Base-by-base conservation (phyloP, 2,113 vertebrate species). In the Anhinga anhinga region DNA sequence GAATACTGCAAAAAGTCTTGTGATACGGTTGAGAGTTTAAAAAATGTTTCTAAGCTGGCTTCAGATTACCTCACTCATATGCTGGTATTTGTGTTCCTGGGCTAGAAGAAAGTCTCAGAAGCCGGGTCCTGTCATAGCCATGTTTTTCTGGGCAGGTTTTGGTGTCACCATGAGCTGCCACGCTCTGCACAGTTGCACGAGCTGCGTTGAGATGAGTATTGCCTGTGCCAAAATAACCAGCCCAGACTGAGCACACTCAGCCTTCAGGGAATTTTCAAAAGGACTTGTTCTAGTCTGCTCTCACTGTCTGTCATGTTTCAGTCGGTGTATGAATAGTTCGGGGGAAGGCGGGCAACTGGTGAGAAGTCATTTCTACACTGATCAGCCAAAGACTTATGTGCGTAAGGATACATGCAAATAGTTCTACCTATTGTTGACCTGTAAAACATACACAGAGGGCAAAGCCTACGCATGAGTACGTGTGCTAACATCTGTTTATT, bases 161-260 rank as follows among this genome's bases (percentile, higher is more conserved):
- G 67, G 62, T 22, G 67, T 26, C 13, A 21, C 5, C 32, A 8
- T 12, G 81, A n/a, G 42, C 23, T 78, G 56, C 62, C 6, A 2
- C 1, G 7, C 34, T 90, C 38, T 8, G 27, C 15, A 5, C 1
- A 25, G 38, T 32, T 27, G 0, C 4, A 4, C 0, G 3, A 55
- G 56, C 52, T 8, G 9, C 13, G 4, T 36, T 30, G 56, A 32
- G 62, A 17, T 13, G 29, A 30, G 2, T 6, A 13, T 42, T 52
- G 36, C 20, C 13, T 27, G 25, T 52, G 36, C 70, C 49, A 53
- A 10, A 62, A 25, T 29, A 53, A 11, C 22, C 17, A n/a, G 12
- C 49, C 20, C 9, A 11, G 67, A 44, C 45, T 55, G 30, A 42
- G 66, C 66, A 13, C 52, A 17, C 17, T 3, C 61, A 30, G 30